Evolutionary conservation across 2,888 invertebrate species (phyloP), one percentile per base, ranked within the genome.

Genomic region (Rhogogaster chlorosoma): DNA sequence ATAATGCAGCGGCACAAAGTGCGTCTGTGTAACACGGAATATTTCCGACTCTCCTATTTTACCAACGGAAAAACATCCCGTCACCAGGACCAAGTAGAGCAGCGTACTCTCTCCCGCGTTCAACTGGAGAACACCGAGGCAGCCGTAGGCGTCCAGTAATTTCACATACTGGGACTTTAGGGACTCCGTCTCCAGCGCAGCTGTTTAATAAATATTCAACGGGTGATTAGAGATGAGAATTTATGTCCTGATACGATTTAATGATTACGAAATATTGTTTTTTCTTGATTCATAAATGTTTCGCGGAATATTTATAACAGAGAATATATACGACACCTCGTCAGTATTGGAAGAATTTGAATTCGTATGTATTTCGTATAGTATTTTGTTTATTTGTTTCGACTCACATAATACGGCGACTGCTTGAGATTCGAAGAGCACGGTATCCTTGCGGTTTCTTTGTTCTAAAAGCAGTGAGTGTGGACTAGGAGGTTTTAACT

Each of bases 11-110:
- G 99, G 98, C 12, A 99, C 95, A 93, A 99, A 98, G 89, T 97
- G 96, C 0, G 98, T 98, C 93, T 98, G 98, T 0, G 98, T 99
- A 85, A 99, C 97, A 88, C 98, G 96, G 93, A 99, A 99, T 86
- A 99, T 97, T 95, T 99, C 99, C 0, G 97, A 96, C 90, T 99
- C 98, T 73, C 97, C 97, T 71, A 99, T 96, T 94, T 99, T 99
- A 12, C 99, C 99, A 87, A 99, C 97, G 10, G 99, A 99, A 89
- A 99, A 96, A 93, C 99, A 99, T 53, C 99, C 99, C 18, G 98
- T 99, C 83, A 99, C 97, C 91, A 99, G 95, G 10, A 99, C 98
- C 85, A 99, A 95, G 91, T 98, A 99, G 78, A 98, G 95, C 84
- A 98, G 95, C 57, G 97, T 97, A 91, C 96, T 96, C 92, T 98